phyloP scores from a whole-genome alignment of 2,888 invertebrate genomes.

The Nowickia ferox region DNA sequence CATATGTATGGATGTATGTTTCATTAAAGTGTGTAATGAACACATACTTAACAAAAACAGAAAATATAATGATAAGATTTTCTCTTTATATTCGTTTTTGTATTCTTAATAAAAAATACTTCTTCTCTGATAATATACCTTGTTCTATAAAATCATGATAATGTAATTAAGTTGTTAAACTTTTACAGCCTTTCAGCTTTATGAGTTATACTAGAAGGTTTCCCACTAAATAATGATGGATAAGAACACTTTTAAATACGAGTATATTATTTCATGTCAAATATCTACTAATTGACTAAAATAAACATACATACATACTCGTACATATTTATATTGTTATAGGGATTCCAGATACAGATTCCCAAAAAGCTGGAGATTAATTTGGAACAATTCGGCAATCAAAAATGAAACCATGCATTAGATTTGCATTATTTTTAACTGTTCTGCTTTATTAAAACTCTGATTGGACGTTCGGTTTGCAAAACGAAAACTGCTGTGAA shows the following conservation, averaged over 20 bases:
- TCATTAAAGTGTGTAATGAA: not conserved
- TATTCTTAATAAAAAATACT: constrained; percentile 39
- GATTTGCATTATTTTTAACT: too few relatives aligned
- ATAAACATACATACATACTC: too few relatives aligned
- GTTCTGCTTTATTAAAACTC: too few relatives aligned
- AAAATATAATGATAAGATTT: constrained; percentile 22
- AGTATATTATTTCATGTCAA: too few relatives aligned
- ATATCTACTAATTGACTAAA: too few relatives aligned
- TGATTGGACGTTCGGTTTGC: too few relatives aligned
- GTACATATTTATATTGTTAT: too few relatives aligned
- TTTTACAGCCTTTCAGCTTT: constrained; percentile 4
- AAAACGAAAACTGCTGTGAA: too few relatives aligned
- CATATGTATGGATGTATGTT: not conserved
- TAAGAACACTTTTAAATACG: not conserved
- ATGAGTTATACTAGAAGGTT: not conserved
- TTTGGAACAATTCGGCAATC: too few relatives aligned
- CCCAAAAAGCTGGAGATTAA: too few relatives aligned
- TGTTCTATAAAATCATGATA: constrained; percentile 28
- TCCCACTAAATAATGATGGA: not conserved
- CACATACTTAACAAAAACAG: not conserved
- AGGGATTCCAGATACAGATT: too few relatives aligned
- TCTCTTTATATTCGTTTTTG: constrained; percentile 7
- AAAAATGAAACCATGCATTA: too few relatives aligned
- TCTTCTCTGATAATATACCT: constrained; percentile 46
- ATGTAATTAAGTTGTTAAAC: constrained; percentile 46